Percentiles rank a stretch among this genome's conserved stretches.
Evolutionary conservation across 2,888 invertebrate species (phyloP).

Genomic region (Eristalinus aeneus): DNA sequence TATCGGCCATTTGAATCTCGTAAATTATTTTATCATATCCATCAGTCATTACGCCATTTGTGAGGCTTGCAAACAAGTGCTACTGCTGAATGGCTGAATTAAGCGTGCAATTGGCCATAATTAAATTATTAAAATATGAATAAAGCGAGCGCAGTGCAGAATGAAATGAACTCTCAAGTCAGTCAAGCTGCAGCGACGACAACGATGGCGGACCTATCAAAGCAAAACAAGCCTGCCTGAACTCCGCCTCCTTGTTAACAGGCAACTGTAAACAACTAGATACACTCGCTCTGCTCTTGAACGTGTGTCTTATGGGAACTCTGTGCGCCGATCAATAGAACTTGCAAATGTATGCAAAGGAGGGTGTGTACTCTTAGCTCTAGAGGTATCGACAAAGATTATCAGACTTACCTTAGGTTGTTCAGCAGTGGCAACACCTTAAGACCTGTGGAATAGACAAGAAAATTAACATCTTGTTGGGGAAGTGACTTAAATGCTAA

Average conservation of each 20-base stretch:
- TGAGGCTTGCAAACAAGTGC: not conserved
- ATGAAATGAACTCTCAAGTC: not conserved
- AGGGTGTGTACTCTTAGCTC: slow-evolving; percentile 34
- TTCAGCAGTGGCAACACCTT: slow-evolving; percentile 92
- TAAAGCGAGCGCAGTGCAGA: slow-evolving; percentile 15
- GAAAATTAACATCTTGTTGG: slow-evolving; percentile 15
- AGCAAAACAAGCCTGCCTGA: slow-evolving; percentile 38
- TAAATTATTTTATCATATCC: slow-evolving; percentile 1
- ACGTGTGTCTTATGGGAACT: not conserved
- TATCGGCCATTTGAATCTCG: slow-evolving; percentile 27
- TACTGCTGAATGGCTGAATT: slow-evolving; percentile 15
- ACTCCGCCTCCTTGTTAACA: slow-evolving; percentile 52
- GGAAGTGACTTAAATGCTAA: not conserved
- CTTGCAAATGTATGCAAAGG: slow-evolving; percentile 20
- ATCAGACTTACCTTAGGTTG: slow-evolving; percentile 88
- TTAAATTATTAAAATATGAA: slow-evolving; percentile 50
- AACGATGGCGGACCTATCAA: slow-evolving; percentile 8
- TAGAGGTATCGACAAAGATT: not conserved
- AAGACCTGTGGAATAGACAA: slow-evolving; percentile 84
- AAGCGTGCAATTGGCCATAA: slow-evolving; percentile 45
- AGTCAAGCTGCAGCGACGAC: not conserved
- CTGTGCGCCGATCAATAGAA: slow-evolving; percentile 46
- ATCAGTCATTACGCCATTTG: slow-evolving; percentile 36
- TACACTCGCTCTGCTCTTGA: not conserved
- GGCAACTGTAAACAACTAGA: not conserved